Percentiles rank a stretch among this genome's conserved stretches.
phyloP scores from a whole-genome alignment of 2,888 invertebrate species.

The Furcula furcula region DNA sequence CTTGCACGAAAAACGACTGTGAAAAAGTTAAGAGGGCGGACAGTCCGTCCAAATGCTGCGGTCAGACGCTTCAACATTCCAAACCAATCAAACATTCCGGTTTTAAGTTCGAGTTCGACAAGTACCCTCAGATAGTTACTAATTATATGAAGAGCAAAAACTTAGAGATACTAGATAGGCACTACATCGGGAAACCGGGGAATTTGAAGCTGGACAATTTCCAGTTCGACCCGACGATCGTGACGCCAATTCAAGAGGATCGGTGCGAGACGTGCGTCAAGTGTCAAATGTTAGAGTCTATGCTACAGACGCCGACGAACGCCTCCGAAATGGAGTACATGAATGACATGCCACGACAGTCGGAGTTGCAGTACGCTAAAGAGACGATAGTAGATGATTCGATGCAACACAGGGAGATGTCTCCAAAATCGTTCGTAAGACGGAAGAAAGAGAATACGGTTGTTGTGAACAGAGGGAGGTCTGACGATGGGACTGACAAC shows the following conservation, averaged over 20 bases:
- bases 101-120: slow-evolving; percentile 88
- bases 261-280: slow-evolving; percentile 79
- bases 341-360: slow-evolving; percentile 67
- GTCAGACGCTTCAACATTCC: slow-evolving; percentile 80
- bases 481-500: slow-evolving; percentile 12
- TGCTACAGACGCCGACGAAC: slow-evolving; percentile 89
- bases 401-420: slow-evolving; percentile 33
- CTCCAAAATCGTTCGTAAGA: slow-evolving; percentile 69
- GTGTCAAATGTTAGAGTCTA: slow-evolving; percentile 78
- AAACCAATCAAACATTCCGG: slow-evolving; percentile 85
- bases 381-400: slow-evolving; percentile 48
- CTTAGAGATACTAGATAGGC: slow-evolving; percentile 83
- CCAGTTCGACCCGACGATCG: slow-evolving; percentile 75
- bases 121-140: slow-evolving; percentile 87
- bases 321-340: slow-evolving; percentile 86
- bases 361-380: slow-evolving; percentile 67
- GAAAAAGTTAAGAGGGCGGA: slow-evolving; percentile 45
- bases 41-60: slow-evolving; percentile 71
- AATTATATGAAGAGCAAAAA: slow-evolving; percentile 90
- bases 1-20: slow-evolving; percentile 42
- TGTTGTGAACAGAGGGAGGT: slow-evolving; percentile 50
- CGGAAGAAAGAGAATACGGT: slow-evolving; percentile 68
- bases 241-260: slow-evolving; percentile 69
- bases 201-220: slow-evolving; percentile 77
- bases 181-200: slow-evolving; percentile 81